Percentiles rank a stretch among this genome's conserved stretches.
These are phyloP conservation scores for Flabesymbios commensalis DNA, from an alignment of 2,888 invertebrate species.

Conservation along the genomic window DNA sequence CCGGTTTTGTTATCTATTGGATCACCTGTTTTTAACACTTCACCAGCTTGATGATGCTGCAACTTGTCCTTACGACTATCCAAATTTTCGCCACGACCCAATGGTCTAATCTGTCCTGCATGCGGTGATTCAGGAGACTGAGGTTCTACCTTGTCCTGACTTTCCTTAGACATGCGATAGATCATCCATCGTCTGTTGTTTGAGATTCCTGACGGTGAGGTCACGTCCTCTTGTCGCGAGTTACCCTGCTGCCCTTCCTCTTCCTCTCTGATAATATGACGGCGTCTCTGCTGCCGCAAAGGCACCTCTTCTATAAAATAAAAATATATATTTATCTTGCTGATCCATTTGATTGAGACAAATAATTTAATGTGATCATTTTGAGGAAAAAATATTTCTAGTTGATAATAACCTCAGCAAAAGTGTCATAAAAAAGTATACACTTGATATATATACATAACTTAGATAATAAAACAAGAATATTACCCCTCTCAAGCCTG, in stretches of 20 bases:
- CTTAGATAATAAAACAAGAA: too few species aligned
- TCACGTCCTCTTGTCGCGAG: not conserved
- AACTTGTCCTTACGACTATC: slow-evolving; percentile 4
- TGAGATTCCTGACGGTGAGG: slow-evolving; percentile 9
- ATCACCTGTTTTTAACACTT: not conserved
- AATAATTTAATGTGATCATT: too few species aligned
- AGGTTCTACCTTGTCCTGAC: slow-evolving; percentile 5
- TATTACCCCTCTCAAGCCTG: too few species aligned
- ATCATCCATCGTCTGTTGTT: slow-evolving; percentile 36
- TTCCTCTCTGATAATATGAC: slow-evolving; percentile 22
- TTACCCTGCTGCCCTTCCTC: not conserved
- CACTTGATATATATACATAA: too few species aligned
- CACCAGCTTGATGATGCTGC: not conserved
- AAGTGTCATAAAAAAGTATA: too few species aligned
- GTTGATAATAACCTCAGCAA: too few species aligned
- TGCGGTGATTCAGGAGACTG: not conserved
- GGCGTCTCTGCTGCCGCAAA: slow-evolving; percentile 4
- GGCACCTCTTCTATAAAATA: too few species aligned
- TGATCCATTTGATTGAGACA: too few species aligned
- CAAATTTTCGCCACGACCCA: slow-evolving; percentile 1
- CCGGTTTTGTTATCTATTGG: not conserved
- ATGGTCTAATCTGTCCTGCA: not conserved
- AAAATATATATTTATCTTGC: too few species aligned
- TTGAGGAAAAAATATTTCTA: too few species aligned
- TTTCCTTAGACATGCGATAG: slow-evolving; percentile 33